A percentile compares a stretch with the other conserved stretches of the same genome.
These are phyloP conservation scores for Macrosoma leucophasiata DNA, from an alignment of 2,888 invertebrate species.

Conservation along the genomic window DNA sequence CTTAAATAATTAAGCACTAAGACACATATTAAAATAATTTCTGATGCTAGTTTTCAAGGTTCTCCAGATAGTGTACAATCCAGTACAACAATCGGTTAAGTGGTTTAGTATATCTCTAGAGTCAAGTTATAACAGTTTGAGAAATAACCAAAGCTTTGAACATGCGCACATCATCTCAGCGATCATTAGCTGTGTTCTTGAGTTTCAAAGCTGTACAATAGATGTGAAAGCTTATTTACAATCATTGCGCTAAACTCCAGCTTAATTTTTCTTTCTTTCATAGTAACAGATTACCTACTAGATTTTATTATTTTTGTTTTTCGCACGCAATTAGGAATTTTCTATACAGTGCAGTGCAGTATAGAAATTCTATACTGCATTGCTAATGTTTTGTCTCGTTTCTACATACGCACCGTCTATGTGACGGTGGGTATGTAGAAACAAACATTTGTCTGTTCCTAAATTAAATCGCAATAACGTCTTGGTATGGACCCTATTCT, in stretches of 20 bases:
- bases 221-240: constrained; percentile 61
- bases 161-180: constrained; percentile 51
- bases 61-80: constrained; percentile 50
- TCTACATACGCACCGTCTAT: too few species aligned
- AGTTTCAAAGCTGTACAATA: constrained; percentile 65
- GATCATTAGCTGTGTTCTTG: constrained; percentile 55
- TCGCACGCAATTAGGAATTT: too few species aligned
- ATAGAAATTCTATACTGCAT: too few species aligned
- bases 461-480: not conserved
- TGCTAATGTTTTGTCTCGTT: too few species aligned
- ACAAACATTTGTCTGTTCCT: too few species aligned
- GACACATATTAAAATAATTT: too few species aligned
- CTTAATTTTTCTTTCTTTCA: constrained; percentile 55
- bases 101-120: constrained; percentile 55
- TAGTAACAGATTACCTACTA: constrained; percentile 52
- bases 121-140: constrained; percentile 72
- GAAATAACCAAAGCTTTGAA: constrained; percentile 62
- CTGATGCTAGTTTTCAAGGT: constrained; percentile 59
- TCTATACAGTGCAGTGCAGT: too few species aligned
- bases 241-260: constrained; percentile 59
- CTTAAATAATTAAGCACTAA: too few species aligned
- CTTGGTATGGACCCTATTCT: not conserved
- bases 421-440: too few species aligned
- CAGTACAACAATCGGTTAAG: constrained; percentile 65
- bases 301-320: constrained; percentile 28